Conservation (phyloP, 2,888 invertebrate genomes). For the Stenotaenia linearis region DNA sequence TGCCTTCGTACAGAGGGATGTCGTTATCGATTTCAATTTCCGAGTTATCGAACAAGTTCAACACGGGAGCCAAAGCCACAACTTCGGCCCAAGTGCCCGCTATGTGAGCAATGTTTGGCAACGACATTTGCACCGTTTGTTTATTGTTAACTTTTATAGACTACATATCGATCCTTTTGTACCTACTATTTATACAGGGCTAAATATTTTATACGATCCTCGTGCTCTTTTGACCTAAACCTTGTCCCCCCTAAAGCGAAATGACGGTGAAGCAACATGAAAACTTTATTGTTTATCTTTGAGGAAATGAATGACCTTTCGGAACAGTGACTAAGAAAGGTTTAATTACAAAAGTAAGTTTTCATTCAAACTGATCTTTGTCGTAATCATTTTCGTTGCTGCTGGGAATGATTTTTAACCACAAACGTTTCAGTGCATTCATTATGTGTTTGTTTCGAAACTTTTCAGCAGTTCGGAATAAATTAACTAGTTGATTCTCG, state of each 20-base stretch:
- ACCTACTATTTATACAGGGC: no score
- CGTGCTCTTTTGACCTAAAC: background rate
- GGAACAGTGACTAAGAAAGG: background rate
- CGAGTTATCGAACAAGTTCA: conserved; percentile 26
- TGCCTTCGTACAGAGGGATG: conserved; percentile 28
- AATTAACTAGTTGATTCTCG: background rate
- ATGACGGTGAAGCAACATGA: background rate
- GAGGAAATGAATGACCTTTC: background rate
- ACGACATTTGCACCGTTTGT: background rate
- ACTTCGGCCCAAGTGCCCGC: conserved; percentile 31
- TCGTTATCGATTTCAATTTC: conserved; percentile 30
- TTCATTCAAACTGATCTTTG: no score
- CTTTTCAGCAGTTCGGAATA: background rate
- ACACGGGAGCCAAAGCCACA: conserved; percentile 26
- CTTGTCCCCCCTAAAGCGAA: background rate
- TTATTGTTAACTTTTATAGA: background rate
- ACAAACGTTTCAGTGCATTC: background rate
- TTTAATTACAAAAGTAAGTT: no score
- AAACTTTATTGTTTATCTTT: background rate
- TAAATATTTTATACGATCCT: background rate
- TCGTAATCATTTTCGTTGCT: background rate
- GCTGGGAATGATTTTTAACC: background rate
- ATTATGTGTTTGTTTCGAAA: background rate
- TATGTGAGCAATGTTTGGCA: conserved; percentile 26
- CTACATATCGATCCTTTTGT: no score